These are phyloP conservation scores for Hylaeus anthracinus DNA, from an alignment of 1,140 invertebrate genomes.

Conservation along the genomic window DNA sequence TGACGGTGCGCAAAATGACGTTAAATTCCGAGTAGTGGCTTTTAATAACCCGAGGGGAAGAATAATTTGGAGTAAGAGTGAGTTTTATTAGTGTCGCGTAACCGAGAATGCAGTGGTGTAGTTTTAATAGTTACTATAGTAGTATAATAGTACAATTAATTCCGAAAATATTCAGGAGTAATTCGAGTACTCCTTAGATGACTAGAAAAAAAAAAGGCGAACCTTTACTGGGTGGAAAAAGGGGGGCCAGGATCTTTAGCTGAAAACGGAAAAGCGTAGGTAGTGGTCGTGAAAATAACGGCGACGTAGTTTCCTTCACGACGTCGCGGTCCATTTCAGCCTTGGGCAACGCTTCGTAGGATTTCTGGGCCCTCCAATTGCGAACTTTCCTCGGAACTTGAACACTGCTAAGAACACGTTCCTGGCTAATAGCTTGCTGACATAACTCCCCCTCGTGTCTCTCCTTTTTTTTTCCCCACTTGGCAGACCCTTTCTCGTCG, in stretches of 20 bases:
- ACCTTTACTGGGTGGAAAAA: neutral
- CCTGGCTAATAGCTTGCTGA: conserved; percentile 7
- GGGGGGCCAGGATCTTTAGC: neutral
- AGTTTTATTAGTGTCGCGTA: too few relatives aligned
- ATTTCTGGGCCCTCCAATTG: conserved; percentile 18
- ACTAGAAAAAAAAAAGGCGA: too few relatives aligned
- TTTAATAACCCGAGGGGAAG: too few relatives aligned
- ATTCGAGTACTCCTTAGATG: too few relatives aligned
- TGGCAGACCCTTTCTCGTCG: neutral
- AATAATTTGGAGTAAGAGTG: too few relatives aligned
- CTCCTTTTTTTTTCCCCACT: neutral
- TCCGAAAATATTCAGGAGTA: too few relatives aligned
- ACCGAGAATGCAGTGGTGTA: too few relatives aligned
- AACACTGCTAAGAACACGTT: conserved; percentile 12
- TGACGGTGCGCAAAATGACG: too few relatives aligned
- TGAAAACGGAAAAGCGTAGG: conserved; percentile 11
- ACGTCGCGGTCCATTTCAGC: conserved; percentile 35
- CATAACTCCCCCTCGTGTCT: conserved; percentile 5
- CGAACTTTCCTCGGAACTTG: conserved; percentile 19
- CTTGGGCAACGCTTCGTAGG: conserved; percentile 2
- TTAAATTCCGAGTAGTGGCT: too few relatives aligned
- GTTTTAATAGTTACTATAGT: too few relatives aligned
- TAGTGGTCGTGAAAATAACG: conserved; percentile 29
- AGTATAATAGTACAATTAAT: too few relatives aligned
- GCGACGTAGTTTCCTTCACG: conserved; percentile 18